Evolutionary conservation across 2,113 vertebrate genomes (phyloP).

Genomic region (Antidorcas marsupialis): DNA sequence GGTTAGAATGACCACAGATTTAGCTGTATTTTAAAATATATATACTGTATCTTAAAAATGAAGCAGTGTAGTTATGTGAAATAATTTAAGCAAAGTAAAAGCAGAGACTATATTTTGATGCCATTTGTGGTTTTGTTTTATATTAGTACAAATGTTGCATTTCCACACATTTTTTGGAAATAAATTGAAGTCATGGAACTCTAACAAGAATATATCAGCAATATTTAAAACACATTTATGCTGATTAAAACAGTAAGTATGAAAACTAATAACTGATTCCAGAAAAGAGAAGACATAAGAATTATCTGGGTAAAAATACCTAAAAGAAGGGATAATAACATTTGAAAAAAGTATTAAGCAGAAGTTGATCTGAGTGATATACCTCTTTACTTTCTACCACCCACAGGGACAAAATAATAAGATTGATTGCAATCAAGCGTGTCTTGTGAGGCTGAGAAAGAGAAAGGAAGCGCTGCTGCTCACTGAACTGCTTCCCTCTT

Average conservation of each 20-base stretch:
- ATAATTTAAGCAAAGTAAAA: background rate
- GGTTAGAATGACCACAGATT: background rate
- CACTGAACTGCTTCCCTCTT: background rate
- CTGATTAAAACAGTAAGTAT: background rate
- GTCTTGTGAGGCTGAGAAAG: background rate
- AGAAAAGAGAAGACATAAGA: background rate
- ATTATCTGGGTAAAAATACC: background rate
- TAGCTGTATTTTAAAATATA: background rate
- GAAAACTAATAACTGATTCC: background rate
- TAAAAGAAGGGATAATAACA: background rate
- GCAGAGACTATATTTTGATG: background rate
- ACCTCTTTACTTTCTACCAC: background rate
- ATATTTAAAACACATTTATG: background rate
- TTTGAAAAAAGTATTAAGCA: background rate
- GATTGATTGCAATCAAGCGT: constrained; percentile 22
- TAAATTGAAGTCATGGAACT: background rate
- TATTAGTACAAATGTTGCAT: background rate
- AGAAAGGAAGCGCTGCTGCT: background rate
- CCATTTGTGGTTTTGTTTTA: background rate
- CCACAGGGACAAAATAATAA: background rate
- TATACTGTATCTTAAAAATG: background rate
- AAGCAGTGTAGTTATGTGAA: background rate
- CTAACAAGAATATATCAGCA: background rate
- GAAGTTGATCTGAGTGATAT: background rate
- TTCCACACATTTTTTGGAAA: background rate